These are phyloP conservation scores for Campoletis sonorensis DNA, from an alignment of 1,140 invertebrate genomes.

Conservation along the genomic window DNA sequence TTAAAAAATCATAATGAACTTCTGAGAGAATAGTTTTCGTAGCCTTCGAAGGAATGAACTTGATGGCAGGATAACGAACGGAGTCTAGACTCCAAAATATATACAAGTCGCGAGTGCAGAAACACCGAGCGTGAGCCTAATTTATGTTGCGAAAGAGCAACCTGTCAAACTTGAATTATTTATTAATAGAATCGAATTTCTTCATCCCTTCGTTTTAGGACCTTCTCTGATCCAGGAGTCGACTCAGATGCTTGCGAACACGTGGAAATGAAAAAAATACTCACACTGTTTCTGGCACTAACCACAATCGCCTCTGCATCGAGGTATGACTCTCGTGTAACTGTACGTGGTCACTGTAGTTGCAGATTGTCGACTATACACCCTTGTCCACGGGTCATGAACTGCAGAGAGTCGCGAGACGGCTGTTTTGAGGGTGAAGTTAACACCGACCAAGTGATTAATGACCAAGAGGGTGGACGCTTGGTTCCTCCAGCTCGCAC, in stretches of 20 bases:
- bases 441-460: constrained; percentile 68
- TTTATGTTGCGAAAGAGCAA: constrained; percentile 30
- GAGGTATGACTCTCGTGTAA: background rate
- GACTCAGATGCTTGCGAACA: no score
- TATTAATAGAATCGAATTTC: background rate
- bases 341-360: background rate
- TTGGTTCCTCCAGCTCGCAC: constrained; percentile 29
- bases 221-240: background rate
- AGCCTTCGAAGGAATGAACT: background rate
- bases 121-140: background rate
- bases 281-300: no score
- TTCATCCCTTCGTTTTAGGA: background rate
- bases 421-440: constrained; percentile 65
- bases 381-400: constrained; percentile 54
- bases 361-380: constrained; percentile 39
- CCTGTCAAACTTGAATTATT: constrained; percentile 4
- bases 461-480: constrained; percentile 52
- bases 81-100: background rate
- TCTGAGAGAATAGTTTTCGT: background rate
- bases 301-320: no score
- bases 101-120: background rate
- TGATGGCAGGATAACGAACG: background rate
- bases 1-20: background rate
- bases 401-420: constrained; percentile 56
- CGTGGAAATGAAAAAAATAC: no score